These are phyloP conservation scores for Leucophenga montana DNA, from an alignment of 2,888 invertebrate genomes.

Conservation along the genomic window DNA sequence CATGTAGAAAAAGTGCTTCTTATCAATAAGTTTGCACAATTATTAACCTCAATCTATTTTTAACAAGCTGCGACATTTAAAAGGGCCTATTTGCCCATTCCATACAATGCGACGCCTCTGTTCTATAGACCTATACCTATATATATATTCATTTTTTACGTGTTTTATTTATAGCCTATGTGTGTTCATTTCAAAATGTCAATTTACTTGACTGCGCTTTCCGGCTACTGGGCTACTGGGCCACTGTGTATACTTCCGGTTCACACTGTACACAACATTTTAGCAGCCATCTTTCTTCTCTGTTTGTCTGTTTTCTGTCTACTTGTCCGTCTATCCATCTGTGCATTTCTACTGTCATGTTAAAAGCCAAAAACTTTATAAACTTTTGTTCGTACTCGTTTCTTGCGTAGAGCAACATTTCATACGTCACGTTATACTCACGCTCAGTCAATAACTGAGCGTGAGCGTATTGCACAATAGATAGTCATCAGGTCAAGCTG, in stretches of 20 bases:
- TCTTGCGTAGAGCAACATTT: too few relatives aligned
- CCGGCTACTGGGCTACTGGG: background rate
- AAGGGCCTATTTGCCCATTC: constrained; percentile 13
- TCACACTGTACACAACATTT: too few relatives aligned
- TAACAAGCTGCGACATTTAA: constrained; percentile 36
- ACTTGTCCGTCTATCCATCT: background rate
- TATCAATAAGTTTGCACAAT: constrained; percentile 37
- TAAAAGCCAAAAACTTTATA: constrained; percentile 32
- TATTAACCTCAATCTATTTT: constrained; percentile 58
- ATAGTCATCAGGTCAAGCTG: too few relatives aligned
- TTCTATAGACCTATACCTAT: too few relatives aligned
- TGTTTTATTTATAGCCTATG: too few relatives aligned
- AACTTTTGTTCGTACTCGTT: too few relatives aligned
- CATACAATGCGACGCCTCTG: background rate
- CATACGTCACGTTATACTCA: too few relatives aligned
- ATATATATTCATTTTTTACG: too few relatives aligned
- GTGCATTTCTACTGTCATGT: constrained; percentile 27
- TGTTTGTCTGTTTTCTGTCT: too few relatives aligned
- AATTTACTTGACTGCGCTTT: constrained; percentile 38
- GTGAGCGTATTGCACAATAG: too few relatives aligned
- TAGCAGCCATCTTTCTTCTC: constrained; percentile 19
- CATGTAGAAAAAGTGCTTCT: too few relatives aligned
- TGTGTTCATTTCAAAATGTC: constrained; percentile 35
- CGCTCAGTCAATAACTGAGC: too few relatives aligned
- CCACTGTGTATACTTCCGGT: background rate